Evolutionary conservation across 2,797 vertebrate genomes (phyloP), one percentile per base, ranked within the genome.

Genomic region (Psittacula echo): DNA sequence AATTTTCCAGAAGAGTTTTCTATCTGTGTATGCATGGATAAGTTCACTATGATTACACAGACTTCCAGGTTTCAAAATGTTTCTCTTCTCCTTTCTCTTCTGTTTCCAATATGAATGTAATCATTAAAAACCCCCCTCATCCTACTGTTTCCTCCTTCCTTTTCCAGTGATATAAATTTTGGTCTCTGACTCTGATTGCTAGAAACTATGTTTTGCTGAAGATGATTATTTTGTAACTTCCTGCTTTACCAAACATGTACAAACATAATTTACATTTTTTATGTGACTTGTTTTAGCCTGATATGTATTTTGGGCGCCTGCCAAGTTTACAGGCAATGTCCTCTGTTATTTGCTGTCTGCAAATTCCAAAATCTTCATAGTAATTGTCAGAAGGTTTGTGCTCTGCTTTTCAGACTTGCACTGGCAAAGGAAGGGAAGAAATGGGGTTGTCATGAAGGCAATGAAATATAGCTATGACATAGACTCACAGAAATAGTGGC

Each of bases 121-220:
- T 58, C 2, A 24, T 42, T 78, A 39, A 37, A 32, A 53, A 5
- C 0, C 1, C 37, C 48, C 22, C 54, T 19, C 10, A 16, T 42
- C 9, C 20, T 56, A 41, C 13, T 62, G 15, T 32, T 94, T 91
- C 34, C 62, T 87, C 29, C 10, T 83, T 74, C 9, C 22, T 67
- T 87, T 53, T 74, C 34, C 77, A 88, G n/a, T 86, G 80, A 88
- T 60, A 50, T 15, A 73, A 61, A 23, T 65, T 85, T 90, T 66
- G 45, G 10, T 75, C 45, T 96, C 74, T 82, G 23, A 85, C 89
- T 91, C 66, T 88, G 47, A 79, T 50, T 62, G 45, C 32, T 85
- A 73, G 81, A 94, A 96, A 74, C 10, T 51, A 13, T 20, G 7
- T 91, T 92, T 82, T 91, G 37, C 7, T 62, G 39, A 84, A 50